A percentile compares a stretch with the other conserved stretches of the same genome.
Conservation (phyloP, 2,888 invertebrate species). For the Parelbella ahira region DNA sequence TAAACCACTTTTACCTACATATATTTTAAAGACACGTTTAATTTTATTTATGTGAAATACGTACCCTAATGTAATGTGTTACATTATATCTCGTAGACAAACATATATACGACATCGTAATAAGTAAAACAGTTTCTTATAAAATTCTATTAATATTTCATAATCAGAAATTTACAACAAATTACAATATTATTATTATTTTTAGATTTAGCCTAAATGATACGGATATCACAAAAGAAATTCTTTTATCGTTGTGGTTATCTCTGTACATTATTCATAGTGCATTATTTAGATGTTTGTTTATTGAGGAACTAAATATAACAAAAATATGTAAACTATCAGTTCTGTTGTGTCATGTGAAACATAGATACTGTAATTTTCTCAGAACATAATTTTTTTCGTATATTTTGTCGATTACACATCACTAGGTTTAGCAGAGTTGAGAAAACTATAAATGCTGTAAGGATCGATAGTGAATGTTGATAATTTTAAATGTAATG, state of each 20-base stretch:
- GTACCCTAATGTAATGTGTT: too few species aligned
- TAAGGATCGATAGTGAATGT: slow-evolving; percentile 23
- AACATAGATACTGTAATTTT: slow-evolving; percentile 1
- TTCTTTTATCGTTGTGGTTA: too few species aligned
- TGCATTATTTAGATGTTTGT: background rate
- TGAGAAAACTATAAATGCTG: slow-evolving; percentile 24
- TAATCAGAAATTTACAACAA: background rate
- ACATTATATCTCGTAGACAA: too few species aligned
- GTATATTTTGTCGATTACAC: slow-evolving; percentile 17
- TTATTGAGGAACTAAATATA: background rate
- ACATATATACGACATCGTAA: background rate
- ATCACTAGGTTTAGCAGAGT: slow-evolving; percentile 23
- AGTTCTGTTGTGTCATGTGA: too few species aligned
- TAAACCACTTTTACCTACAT: too few species aligned
- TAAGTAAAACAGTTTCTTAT: slow-evolving; percentile 2
- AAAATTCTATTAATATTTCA: slow-evolving; percentile 1
- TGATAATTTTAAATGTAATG: slow-evolving; percentile 25
- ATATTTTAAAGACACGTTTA: too few species aligned
- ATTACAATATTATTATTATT: slow-evolving; percentile 2
- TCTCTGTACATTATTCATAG: background rate
- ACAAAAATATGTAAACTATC: too few species aligned
- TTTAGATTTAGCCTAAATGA: too few species aligned
- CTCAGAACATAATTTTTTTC: background rate
- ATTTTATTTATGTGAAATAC: too few species aligned
- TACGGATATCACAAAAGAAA: too few species aligned